Base-by-base conservation (phyloP, 2,888 invertebrate species). In the Trilocha varians region DNA sequence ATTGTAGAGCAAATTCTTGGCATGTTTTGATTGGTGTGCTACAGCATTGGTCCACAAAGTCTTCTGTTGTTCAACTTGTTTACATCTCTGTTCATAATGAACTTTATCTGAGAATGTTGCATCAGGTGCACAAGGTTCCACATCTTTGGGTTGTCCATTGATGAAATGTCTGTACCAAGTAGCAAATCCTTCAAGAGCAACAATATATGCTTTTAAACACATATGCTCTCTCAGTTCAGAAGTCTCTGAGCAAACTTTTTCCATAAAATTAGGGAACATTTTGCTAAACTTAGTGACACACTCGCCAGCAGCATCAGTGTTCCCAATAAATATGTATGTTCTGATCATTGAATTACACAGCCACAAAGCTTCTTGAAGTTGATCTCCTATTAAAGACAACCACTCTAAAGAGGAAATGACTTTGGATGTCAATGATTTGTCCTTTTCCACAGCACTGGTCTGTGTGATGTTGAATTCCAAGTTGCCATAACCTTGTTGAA, bases 321-420 rank as follows among this genome's bases (percentile, higher is more conserved):
- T 97, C 17, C 91, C 90, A 55, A 92, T 88, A 2, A 91, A 93
- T 46, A 98, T 85, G 70, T 97, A 97, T 43, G 89, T 90, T 46
- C 96, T 90, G 60, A 97, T 92, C 67, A 98, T 88, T 13, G 94
- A 91, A 86, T 97, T 97, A n/a, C 94, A 91, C 65, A 97, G 92
- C 87, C 91, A 91, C 15, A 98, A 67, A 8, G 94, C 92, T 75
- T 97, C 97, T 33, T 90, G 88, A 34, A 92, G 78, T 72, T 97
- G 96, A 38, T 90, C 87, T 11, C 90, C 88, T 61, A 95, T 91
- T 57, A 95, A 92, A 16, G 92, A 88, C 6, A 98, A 76, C 96
- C 97, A 97, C 68, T 97, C 97, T 2, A 98, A 79, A 1, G 95
- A 84, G 43, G 72, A 66, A 52, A 87, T 77, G 1, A 78, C 82